A percentile compares a stretch with the other conserved stretches of the same genome.
Evolutionary conservation across 2,888 invertebrate species (phyloP).

Genomic region (Dione vanillae): DNA sequence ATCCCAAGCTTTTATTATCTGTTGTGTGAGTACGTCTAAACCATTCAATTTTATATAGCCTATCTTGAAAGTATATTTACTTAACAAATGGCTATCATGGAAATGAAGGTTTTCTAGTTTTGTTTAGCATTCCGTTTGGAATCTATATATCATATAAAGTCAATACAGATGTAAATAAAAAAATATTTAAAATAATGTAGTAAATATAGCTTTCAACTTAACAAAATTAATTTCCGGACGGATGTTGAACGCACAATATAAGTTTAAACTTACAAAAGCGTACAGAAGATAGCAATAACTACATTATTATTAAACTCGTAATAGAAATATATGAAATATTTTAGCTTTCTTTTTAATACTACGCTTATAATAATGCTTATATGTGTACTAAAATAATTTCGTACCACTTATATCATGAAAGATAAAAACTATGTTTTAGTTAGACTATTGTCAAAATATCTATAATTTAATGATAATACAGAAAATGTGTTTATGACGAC

Average conservation of each 20-base stretch:
- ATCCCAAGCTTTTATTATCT: constrained; percentile 15
- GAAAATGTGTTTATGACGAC: too few relatives aligned
- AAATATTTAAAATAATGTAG: not conserved
- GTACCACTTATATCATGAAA: not conserved
- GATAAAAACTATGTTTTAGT: not conserved
- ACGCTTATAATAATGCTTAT: not conserved
- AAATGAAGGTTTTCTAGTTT: not conserved
- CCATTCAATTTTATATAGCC: constrained; percentile 2
- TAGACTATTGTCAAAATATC: too few relatives aligned
- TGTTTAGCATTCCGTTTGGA: not conserved
- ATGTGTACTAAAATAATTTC: not conserved
- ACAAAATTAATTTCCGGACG: too few relatives aligned
- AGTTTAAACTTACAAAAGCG: too few relatives aligned
- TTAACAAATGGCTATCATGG: not conserved
- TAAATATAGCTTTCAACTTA: not conserved
- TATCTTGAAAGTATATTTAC: not conserved
- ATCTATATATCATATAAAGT: not conserved
- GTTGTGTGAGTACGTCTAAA: not conserved
- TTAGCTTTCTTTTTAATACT: constrained; percentile 12
- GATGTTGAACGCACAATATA: not conserved
- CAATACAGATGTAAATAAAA: not conserved
- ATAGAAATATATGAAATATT: not conserved
- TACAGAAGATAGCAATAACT: too few relatives aligned
- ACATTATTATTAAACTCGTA: not conserved
- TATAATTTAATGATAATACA: too few relatives aligned